Evolutionary conservation across 2,888 invertebrate species (phyloP).

Genomic region (Athetis lepigone): DNA sequence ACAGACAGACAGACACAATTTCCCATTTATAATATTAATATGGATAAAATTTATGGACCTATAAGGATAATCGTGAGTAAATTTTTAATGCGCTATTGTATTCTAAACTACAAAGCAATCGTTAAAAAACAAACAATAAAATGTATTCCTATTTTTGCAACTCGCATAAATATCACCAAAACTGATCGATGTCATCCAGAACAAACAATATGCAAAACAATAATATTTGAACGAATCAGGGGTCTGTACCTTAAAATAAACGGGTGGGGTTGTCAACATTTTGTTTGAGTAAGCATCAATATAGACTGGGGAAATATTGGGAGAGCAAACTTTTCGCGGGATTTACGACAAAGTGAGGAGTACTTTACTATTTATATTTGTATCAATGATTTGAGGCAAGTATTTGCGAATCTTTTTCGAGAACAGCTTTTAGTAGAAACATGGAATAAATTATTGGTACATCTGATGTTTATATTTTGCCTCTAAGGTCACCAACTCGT

Average conservation of each 20-base stretch:
- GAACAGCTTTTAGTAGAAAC: not conserved
- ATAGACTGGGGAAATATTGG: conserved; percentile 40
- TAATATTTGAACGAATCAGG: conserved; percentile 33
- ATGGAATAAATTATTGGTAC: no score
- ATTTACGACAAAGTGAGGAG: conserved; percentile 8
- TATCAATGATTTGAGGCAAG: conserved; percentile 1
- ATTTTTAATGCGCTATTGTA: no score
- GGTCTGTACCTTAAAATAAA: conserved; percentile 42
- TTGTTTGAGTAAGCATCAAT: conserved; percentile 49
- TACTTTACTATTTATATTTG: conserved; percentile 13
- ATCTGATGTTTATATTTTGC: no score
- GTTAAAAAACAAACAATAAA: not conserved
- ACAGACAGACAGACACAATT: no score
- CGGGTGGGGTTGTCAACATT: conserved; percentile 40
- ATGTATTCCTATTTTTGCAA: not conserved
- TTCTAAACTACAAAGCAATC: not conserved
- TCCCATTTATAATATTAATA: no score
- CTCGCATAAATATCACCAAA: conserved; percentile 4
- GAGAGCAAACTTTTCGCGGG: conserved; percentile 24
- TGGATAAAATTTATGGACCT: no score
- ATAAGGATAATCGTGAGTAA: no score
- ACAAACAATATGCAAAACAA: conserved; percentile 13
- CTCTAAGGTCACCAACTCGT: no score
- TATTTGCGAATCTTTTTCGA: not conserved
- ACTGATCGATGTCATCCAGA: conserved; percentile 10